phyloP scores from a whole-genome alignment of 2,888 invertebrate genomes.

The Epinotia nisella region DNA sequence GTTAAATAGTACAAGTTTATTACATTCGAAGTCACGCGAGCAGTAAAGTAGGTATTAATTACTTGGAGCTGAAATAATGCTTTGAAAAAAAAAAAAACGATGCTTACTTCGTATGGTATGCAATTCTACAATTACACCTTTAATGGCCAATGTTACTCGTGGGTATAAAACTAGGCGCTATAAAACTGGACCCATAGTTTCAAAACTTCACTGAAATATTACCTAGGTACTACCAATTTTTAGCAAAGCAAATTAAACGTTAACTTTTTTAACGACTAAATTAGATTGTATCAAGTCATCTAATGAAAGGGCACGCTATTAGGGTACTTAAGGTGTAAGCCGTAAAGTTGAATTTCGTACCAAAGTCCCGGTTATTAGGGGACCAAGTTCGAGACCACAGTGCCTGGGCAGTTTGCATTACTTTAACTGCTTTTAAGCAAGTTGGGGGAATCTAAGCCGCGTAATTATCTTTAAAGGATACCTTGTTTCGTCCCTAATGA shows the following conservation, averaged over 20 bases:
- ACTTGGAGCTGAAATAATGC: not conserved
- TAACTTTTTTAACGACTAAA: constrained; percentile 39
- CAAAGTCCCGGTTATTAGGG: constrained; percentile 27
- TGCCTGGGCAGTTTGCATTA: constrained; percentile 33
- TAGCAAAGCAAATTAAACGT: constrained; percentile 16
- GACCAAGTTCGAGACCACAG: constrained; percentile 25
- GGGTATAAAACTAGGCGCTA: not conserved
- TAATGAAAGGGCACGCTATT: constrained; percentile 29
- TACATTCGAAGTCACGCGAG: constrained; percentile 2
- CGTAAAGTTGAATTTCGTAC: constrained; percentile 35
- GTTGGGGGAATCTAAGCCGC: constrained; percentile 37
- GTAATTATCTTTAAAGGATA: constrained; percentile 35
- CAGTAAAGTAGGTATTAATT: constrained; percentile 7
- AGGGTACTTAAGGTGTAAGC: constrained; percentile 36
- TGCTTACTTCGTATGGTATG: not conserved
- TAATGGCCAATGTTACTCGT: not conserved
- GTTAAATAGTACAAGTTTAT: not conserved
- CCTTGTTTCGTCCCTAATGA: constrained; percentile 32
- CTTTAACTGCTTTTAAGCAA: constrained; percentile 41
- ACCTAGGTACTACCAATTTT: not conserved
- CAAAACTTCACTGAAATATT: constrained; percentile 2
- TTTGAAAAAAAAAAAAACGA: too few relatives aligned
- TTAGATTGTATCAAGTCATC: constrained; percentile 34
- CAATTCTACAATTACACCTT: not conserved
- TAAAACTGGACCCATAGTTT: not conserved